A percentile compares a stretch with the other conserved stretches of the same genome.
These are phyloP conservation scores for Formica selysi DNA, from an alignment of 1,140 invertebrate species.

Conservation along the genomic window DNA sequence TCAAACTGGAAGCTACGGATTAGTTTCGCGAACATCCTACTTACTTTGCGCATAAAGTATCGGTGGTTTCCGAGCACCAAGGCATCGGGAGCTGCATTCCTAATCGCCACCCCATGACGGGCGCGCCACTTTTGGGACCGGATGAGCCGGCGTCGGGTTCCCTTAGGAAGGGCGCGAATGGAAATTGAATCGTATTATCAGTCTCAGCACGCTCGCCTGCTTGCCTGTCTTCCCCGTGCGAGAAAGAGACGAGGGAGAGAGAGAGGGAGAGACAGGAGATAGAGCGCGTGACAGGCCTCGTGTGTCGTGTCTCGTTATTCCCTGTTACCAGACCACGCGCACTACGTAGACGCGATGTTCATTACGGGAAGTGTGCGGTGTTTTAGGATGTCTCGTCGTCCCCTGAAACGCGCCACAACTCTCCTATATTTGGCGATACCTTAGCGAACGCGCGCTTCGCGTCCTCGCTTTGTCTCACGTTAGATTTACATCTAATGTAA, in stretches of 20 bases:
- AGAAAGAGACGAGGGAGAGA: not conserved
- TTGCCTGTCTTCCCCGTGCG: slow-evolving; percentile 28
- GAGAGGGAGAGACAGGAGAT: not conserved
- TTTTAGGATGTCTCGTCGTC: slow-evolving; percentile 55
- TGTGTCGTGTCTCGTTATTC: slow-evolving; percentile 62
- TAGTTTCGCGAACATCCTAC: slow-evolving; percentile 28
- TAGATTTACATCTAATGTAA: slow-evolving; percentile 54
- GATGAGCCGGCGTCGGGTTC: slow-evolving; percentile 13
- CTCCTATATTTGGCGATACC: not conserved
- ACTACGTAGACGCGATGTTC: slow-evolving; percentile 62
- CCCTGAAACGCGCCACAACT: slow-evolving; percentile 57
- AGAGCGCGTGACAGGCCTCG: not conserved
- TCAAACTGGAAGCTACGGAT: not conserved
- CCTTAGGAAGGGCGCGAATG: slow-evolving; percentile 38
- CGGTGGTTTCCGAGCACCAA: slow-evolving; percentile 23
- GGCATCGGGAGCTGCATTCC: slow-evolving; percentile 35
- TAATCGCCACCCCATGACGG: slow-evolving; percentile 29
- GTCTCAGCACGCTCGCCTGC: slow-evolving; percentile 61
- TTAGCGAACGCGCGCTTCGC: not conserved
- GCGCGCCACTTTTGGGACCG: slow-evolving; percentile 38
- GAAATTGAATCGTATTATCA: slow-evolving; percentile 76
- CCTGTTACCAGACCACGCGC: slow-evolving; percentile 45
- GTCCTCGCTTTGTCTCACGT: slow-evolving; percentile 38
- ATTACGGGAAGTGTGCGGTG: slow-evolving; percentile 70
- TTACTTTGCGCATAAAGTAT: slow-evolving; percentile 50